phyloP scores from a whole-genome alignment of 2,888 invertebrate genomes.

The Pterostichus madidus region DNA sequence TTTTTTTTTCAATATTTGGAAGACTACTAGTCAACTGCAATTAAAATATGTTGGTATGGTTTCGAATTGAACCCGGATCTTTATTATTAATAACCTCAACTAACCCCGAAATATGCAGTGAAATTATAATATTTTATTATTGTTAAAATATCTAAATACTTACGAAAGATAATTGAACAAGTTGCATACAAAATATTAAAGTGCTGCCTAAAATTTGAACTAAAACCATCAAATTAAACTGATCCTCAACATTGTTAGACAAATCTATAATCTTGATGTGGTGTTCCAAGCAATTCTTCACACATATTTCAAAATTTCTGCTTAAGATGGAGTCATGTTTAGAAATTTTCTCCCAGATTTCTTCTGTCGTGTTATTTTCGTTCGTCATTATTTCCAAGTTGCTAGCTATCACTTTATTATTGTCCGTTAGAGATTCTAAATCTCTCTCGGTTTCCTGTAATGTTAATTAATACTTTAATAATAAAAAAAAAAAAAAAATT shows the following conservation, averaged over 20 bases:
- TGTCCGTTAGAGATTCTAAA: background rate
- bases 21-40: too few relatives aligned
- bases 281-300: slow-evolving; percentile 51
- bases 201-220: slow-evolving; percentile 58
- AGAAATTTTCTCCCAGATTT: slow-evolving; percentile 58
- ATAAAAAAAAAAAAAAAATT: too few relatives aligned
- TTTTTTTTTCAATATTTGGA: too few relatives aligned
- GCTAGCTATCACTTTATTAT: slow-evolving; percentile 35
- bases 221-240: slow-evolving; percentile 59
- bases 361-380: slow-evolving; percentile 29
- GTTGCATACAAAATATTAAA: slow-evolving; percentile 54
- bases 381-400: too few relatives aligned
- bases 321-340: slow-evolving; percentile 36
- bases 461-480: too few relatives aligned
- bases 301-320: slow-evolving; percentile 54
- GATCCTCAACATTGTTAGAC: too few relatives aligned
- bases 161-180: slow-evolving; percentile 55
- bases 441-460: background rate
- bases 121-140: too few relatives aligned
- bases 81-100: too few relatives aligned
- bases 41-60: too few relatives aligned
- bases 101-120: too few relatives aligned
- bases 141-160: too few relatives aligned
- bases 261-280: slow-evolving; percentile 58
- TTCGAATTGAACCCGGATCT: too few relatives aligned